A percentile compares a stretch with the other conserved stretches of the same genome.
Conservation (phyloP, 2,797 vertebrate genomes). For the Chaetodon trifasciatus region DNA sequence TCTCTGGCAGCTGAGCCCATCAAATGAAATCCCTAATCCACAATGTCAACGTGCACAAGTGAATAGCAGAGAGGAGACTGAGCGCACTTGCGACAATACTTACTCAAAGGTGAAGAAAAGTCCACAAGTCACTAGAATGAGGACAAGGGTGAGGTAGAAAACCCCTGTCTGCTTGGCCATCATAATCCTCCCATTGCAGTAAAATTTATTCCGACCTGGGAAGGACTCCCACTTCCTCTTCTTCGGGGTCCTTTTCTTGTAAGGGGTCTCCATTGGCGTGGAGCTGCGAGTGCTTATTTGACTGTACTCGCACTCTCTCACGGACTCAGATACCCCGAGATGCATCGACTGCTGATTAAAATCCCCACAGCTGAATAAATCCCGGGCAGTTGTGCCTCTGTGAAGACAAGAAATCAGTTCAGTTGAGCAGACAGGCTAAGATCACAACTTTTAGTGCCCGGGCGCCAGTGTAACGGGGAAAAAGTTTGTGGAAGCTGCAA, state of each 20-base stretch:
- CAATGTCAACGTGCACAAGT: constrained; percentile 13
- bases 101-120: constrained; percentile 99
- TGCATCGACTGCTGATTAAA: constrained; percentile 87
- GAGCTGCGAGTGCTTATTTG: constrained; percentile 97
- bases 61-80: constrained; percentile 3
- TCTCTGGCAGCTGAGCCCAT: constrained; percentile 46
- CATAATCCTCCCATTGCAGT: constrained; percentile 98
- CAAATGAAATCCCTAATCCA: constrained; percentile 52
- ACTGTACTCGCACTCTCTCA: constrained; percentile 98
- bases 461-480: background rate
- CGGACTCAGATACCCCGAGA: constrained; percentile 93
- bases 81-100: constrained; percentile 79
- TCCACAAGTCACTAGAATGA: constrained; percentile 96
- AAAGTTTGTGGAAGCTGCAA: constrained; percentile 49
- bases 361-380: constrained; percentile 66
- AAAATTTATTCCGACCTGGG: constrained; percentile 97
- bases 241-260: constrained; percentile 91
- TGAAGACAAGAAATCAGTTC: constrained; percentile 22
- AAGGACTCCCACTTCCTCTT: constrained; percentile 97
- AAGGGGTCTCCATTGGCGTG: constrained; percentile 97
- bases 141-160: constrained; percentile 96
- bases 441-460: constrained; percentile 16
- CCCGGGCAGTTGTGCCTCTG: constrained; percentile 71
- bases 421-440: constrained; percentile 20
- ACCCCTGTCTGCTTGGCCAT: constrained; percentile 98